These are phyloP conservation scores for Smithornis capensis DNA, from an alignment of 2,113 vertebrate genomes.

Conservation along the genomic window DNA sequence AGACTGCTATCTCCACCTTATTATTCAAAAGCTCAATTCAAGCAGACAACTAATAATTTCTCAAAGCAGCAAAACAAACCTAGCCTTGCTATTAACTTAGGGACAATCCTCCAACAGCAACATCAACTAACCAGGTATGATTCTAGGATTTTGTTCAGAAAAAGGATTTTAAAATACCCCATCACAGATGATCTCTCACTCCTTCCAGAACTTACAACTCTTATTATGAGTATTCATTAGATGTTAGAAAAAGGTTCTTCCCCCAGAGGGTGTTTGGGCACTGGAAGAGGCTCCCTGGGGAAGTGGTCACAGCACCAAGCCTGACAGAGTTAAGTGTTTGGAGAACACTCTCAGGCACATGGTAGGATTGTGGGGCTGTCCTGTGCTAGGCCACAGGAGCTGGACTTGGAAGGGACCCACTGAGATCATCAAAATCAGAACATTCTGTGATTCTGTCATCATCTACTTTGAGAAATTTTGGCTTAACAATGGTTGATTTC, in stretches of 20 bases:
- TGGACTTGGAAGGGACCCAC: neutral
- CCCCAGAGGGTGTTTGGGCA: neutral
- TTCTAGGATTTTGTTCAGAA: neutral
- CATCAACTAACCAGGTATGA: neutral
- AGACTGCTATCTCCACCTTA: neutral
- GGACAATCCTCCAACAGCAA: neutral
- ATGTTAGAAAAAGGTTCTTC: neutral
- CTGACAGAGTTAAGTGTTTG: neutral
- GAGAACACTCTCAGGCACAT: neutral
- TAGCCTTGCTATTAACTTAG: neutral
- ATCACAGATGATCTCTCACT: neutral
- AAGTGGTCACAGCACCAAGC: neutral
- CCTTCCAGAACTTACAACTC: neutral
- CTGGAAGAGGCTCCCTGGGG: neutral
- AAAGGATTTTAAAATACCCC: neutral
- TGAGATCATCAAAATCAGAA: too few species aligned
- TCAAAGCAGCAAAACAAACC: conserved; percentile 1
- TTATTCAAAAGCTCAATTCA: neutral
- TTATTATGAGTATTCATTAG: neutral
- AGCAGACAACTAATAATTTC: neutral
- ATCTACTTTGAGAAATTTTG: neutral
- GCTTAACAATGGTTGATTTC: neutral
- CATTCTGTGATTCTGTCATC: too few species aligned
- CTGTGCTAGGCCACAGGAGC: neutral
- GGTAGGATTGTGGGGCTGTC: neutral